Conservation (phyloP, 2,888 invertebrate species). For the Fragum fragum region DNA sequence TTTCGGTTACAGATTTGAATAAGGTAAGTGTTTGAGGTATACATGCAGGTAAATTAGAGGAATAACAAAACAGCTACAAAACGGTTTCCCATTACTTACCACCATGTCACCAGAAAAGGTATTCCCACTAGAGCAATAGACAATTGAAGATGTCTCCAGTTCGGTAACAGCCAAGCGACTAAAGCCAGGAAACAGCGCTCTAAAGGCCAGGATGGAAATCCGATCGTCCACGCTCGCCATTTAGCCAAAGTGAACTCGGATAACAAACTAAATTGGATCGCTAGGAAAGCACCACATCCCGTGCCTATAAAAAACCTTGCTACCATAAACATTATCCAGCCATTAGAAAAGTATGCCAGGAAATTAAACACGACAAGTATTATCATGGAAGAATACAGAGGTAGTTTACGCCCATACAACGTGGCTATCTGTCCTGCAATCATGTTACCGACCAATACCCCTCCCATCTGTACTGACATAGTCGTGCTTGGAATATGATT, state of each 20-base stretch:
- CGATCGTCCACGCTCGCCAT: conserved; percentile 53
- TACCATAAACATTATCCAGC: conserved; percentile 46
- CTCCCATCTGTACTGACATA: conserved; percentile 37
- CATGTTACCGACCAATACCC: conserved; percentile 33
- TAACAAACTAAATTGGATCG: conserved; percentile 42
- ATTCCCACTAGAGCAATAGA: conserved; percentile 30
- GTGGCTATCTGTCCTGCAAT: conserved; percentile 39
- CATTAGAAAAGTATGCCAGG: conserved; percentile 37
- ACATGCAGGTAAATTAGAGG: too few species aligned
- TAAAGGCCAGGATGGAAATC: conserved; percentile 59
- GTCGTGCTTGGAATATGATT: conserved; percentile 38
- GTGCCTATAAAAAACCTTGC: conserved; percentile 43
- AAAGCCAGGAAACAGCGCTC: conserved; percentile 38
- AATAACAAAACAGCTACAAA: too few species aligned
- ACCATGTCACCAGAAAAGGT: conserved; percentile 47
- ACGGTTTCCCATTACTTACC: too few species aligned
- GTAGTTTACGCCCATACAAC: conserved; percentile 38
- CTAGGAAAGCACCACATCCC: conserved; percentile 46
- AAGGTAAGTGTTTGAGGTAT: too few species aligned
- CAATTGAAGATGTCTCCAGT: conserved; percentile 50
- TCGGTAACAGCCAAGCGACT: conserved; percentile 44
- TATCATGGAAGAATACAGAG: conserved; percentile 38
- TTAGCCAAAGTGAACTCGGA: conserved; percentile 47
- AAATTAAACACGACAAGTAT: conserved; percentile 27
- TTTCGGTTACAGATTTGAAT: too few species aligned